Conservation (phyloP, 1,140 invertebrate genomes). For the Meloidogyne chitwoodi region DNA sequence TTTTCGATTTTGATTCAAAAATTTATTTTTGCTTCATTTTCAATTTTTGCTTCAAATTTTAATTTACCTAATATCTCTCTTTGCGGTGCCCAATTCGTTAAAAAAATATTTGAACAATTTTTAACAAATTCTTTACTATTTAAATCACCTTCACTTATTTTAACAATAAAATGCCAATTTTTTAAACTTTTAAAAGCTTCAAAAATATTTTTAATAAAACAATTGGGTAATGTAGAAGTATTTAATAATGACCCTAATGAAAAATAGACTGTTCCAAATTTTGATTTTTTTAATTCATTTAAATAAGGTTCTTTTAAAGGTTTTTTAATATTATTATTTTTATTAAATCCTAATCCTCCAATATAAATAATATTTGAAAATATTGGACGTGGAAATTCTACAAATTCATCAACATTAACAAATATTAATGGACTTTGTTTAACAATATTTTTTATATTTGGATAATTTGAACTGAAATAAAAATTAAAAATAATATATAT, state of each 20-base stretch:
- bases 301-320: background rate
- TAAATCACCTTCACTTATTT: slow-evolving; percentile 9
- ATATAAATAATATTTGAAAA: slow-evolving; percentile 25
- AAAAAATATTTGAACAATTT: slow-evolving; percentile 8
- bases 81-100: slow-evolving; percentile 26
- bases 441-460: slow-evolving; percentile 15
- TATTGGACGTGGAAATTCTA: slow-evolving; percentile 25
- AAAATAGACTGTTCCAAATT: slow-evolving; percentile 16
- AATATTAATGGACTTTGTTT: slow-evolving; percentile 14
- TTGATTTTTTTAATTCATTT: slow-evolving; percentile 17
- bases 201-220: slow-evolving; percentile 19
- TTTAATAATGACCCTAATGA: slow-evolving; percentile 22
- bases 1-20: no score
- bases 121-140: background rate
- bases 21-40: background rate
- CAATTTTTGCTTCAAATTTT: background rate
- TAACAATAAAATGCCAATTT: slow-evolving; percentile 26
- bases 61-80: slow-evolving; percentile 9
- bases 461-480: slow-evolving; percentile 6
- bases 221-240: slow-evolving; percentile 3
- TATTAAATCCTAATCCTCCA: slow-evolving; percentile 19
- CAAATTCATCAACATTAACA: slow-evolving; percentile 26
- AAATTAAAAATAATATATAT: background rate
- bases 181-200: background rate
- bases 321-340: background rate